phyloP scores from a whole-genome alignment of 2,888 invertebrate genomes.

The Idaea straminata region DNA sequence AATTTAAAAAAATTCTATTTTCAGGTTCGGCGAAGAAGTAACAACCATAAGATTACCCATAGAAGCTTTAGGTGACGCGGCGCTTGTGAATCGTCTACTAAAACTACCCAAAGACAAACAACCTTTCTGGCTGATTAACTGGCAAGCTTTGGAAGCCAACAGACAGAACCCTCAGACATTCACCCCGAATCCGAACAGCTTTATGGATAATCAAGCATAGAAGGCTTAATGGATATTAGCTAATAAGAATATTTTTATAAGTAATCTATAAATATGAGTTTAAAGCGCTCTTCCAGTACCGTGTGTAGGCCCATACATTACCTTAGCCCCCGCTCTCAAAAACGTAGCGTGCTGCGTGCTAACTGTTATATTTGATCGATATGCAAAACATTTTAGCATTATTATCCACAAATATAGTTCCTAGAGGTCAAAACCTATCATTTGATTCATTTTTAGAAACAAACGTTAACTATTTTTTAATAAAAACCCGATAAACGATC shows the following conservation, averaged over 20 bases:
- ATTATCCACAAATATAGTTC: no score
- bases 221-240: neutral
- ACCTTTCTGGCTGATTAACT: slow-evolving; percentile 37
- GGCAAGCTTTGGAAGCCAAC: slow-evolving; percentile 21
- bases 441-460: no score
- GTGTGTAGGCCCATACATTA: no score
- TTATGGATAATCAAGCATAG: slow-evolving; percentile 20
- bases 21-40: slow-evolving; percentile 14
- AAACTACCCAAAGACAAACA: slow-evolving; percentile 77
- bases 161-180: slow-evolving; percentile 23
- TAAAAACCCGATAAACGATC: no score
- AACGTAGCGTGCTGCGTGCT: no score
- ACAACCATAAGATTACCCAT: slow-evolving; percentile 58
- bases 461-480: no score
- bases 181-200: slow-evolving; percentile 23
- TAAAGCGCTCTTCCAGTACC: no score
- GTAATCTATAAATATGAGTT: no score
- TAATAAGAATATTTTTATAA: neutral
- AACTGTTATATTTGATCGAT: no score
- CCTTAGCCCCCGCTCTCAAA: no score
- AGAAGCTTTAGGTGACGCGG: slow-evolving; percentile 78
- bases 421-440: no score
- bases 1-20: neutral
- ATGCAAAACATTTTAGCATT: no score
- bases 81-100: slow-evolving; percentile 39